Evolutionary conservation across 2,888 invertebrate species (phyloP).

Genomic region (Deilephila elpenor): DNA sequence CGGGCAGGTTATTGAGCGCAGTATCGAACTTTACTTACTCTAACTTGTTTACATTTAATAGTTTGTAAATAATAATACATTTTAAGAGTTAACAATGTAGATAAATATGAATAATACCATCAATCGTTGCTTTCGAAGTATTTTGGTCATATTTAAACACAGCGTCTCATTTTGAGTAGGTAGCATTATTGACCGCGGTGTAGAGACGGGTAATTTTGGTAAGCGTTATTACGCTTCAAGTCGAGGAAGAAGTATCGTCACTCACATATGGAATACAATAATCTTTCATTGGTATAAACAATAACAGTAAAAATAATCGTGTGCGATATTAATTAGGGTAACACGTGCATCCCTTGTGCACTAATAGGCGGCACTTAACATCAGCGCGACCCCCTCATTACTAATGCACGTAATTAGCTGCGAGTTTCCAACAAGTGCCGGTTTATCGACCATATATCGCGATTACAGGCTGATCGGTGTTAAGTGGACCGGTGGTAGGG

Average conservation of each 20-base stretch:
- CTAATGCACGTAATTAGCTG: constrained; percentile 80
- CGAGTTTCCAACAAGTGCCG: constrained; percentile 65
- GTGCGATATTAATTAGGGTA: constrained; percentile 63
- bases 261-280: background rate
- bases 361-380: constrained; percentile 42
- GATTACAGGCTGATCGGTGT: constrained; percentile 73
- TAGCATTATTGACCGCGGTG: too few species aligned
- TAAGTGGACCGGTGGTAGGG: constrained; percentile 68
- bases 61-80: too few species aligned
- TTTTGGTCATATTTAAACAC: too few species aligned
- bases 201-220: background rate
- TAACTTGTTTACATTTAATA: too few species aligned
- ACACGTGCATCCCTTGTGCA: constrained; percentile 36
- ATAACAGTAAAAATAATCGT: constrained; percentile 48
- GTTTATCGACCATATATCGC: constrained; percentile 75
- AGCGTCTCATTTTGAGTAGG: too few species aligned
- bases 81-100: too few species aligned
- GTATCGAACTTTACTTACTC: too few species aligned
- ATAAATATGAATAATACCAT: too few species aligned
- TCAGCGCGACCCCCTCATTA: constrained; percentile 63
- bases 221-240: too few species aligned
- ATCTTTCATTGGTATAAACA: constrained; percentile 26
- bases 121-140: too few species aligned
- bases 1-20: too few species aligned
- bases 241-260: too few species aligned